These are phyloP conservation scores for Aphis gossypii DNA, from an alignment of 1,140 invertebrate genomes.

Conservation along the genomic window DNA sequence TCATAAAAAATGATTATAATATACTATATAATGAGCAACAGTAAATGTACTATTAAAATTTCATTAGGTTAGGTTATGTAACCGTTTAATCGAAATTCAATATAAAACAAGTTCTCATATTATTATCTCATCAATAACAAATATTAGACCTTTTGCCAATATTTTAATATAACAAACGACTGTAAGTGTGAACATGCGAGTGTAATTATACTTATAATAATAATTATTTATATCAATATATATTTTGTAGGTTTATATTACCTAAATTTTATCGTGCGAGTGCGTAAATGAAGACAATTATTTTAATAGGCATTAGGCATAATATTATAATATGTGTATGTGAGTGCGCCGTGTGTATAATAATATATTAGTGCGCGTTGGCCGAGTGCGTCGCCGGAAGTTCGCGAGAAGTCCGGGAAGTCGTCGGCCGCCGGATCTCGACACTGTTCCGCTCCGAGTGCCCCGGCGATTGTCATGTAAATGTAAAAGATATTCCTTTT, in stretches of 20 bases:
- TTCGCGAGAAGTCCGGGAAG: slow-evolving; percentile 45
- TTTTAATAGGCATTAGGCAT: background rate
- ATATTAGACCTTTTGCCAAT: too few relatives aligned
- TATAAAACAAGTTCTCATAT: too few relatives aligned
- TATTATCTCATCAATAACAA: too few relatives aligned
- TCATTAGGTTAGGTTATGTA: too few relatives aligned
- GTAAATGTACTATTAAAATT: too few relatives aligned
- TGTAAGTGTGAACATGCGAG: background rate
- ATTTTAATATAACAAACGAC: too few relatives aligned
- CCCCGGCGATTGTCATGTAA: slow-evolving; percentile 54
- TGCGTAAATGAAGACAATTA: background rate
- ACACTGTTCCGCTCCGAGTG: slow-evolving; percentile 56
- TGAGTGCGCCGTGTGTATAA: background rate
- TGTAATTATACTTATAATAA: background rate
- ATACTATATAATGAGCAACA: too few relatives aligned
- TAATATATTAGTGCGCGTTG: background rate
- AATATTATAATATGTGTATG: background rate
- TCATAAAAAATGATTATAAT: too few relatives aligned
- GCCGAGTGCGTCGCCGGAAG: slow-evolving; percentile 23
- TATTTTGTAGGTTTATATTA: too few relatives aligned
- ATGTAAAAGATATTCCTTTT: slow-evolving; percentile 50
- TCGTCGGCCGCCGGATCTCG: slow-evolving; percentile 50
- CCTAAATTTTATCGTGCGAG: too few relatives aligned
- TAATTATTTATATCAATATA: too few relatives aligned
- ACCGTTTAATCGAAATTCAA: too few relatives aligned